A percentile compares a stretch with the other conserved stretches of the same genome.
phyloP scores from a whole-genome alignment of 2,888 invertebrate species.

The Marasmarcha lunaedactyla region DNA sequence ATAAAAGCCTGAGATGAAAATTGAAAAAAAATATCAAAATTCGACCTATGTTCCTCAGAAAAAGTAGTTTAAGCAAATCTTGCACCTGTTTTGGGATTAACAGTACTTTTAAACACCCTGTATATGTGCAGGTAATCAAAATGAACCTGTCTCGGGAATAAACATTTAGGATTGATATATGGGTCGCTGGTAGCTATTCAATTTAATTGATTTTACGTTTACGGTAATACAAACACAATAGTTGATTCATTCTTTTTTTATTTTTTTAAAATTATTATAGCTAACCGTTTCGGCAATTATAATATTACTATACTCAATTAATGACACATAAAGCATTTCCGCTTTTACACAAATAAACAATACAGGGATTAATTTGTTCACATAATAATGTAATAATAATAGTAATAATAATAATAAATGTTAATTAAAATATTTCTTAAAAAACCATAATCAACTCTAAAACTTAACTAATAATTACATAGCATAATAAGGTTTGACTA shows the following conservation, averaged over 20 bases:
- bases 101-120: no score
- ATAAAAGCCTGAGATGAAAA: no score
- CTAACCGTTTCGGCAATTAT: conserved; percentile 71
- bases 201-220: no score
- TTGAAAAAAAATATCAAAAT: no score
- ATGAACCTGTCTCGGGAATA: no score
- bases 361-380: conserved; percentile 44
- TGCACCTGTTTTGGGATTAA: no score
- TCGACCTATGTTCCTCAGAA: no score
- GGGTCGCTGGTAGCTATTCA: no score
- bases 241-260: conserved; percentile 67
- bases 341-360: conserved; percentile 27
- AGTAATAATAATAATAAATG: conserved; percentile 14
- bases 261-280: conserved; percentile 73
- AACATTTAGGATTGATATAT: no score
- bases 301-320: conserved; percentile 55
- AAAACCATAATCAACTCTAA: conserved; percentile 57
- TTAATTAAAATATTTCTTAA: conserved; percentile 37
- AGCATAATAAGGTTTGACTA: conserved; percentile 39
- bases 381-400: conserved; percentile 23
- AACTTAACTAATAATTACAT: conserved; percentile 52
- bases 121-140: no score
- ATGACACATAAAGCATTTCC: conserved; percentile 69
- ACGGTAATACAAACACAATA: no score
- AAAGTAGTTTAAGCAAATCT: no score